These are phyloP conservation scores for Branchipolynoe longqiensis DNA, from an alignment of 2,888 invertebrate species.

Conservation along the genomic window DNA sequence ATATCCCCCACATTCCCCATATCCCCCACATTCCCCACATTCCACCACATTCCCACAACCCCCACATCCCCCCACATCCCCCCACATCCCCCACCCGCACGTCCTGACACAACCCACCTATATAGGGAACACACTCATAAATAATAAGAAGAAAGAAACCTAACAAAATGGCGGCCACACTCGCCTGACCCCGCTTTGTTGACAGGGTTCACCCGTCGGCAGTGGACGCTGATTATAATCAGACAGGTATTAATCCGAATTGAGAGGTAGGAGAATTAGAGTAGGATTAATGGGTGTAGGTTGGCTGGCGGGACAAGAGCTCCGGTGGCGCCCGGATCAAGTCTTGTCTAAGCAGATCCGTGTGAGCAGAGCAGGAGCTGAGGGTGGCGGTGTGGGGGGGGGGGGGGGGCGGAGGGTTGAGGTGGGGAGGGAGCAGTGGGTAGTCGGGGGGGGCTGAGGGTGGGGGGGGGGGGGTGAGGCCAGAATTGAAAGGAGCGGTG, in stretches of 20 bases:
- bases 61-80: too few species aligned
- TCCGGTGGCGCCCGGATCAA: slow-evolving; percentile 23
- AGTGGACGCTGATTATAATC: slow-evolving; percentile 23
- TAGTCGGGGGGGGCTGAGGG: neutral
- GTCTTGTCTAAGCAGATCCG: slow-evolving; percentile 32
- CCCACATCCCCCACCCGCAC: neutral
- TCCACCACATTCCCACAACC: too few species aligned
- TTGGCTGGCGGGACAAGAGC: neutral
- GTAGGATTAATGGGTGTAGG: slow-evolving; percentile 15
- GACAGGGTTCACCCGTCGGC: slow-evolving; percentile 12
- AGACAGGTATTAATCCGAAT: slow-evolving; percentile 46
- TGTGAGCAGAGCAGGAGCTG: slow-evolving; percentile 12
- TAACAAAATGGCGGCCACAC: too few species aligned
- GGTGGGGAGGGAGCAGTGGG: neutral
- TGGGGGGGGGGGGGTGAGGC: too few species aligned
- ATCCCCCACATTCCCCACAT: too few species aligned
- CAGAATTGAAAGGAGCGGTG: too few species aligned
- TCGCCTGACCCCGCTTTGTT: slow-evolving; percentile 1
- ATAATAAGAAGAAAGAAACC: too few species aligned
- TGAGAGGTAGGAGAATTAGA: slow-evolving; percentile 39
- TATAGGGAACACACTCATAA: slow-evolving; percentile 11
- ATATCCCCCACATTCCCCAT: too few species aligned
- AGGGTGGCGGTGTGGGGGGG: neutral
- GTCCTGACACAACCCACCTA: too few species aligned
- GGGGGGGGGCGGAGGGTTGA: neutral